Conservation (phyloP, 2,888 invertebrate species). For the Allacma fusca region DNA sequence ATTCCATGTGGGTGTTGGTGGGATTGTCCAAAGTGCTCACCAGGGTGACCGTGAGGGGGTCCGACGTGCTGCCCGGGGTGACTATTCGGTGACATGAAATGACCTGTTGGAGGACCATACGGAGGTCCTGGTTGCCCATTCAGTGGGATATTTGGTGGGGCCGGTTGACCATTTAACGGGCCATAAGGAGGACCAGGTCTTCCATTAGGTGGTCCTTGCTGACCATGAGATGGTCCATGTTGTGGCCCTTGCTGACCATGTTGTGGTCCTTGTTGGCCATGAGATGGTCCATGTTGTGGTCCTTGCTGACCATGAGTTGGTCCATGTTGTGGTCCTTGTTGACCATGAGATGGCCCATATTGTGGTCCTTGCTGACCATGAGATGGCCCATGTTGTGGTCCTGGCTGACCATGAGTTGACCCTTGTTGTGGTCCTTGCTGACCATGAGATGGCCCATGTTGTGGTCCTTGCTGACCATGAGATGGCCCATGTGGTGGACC, state of each 20-base stretch:
- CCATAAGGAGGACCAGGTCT: background rate
- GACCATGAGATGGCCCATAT: too few relatives aligned
- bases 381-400: too few relatives aligned
- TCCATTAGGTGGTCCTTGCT: slow-evolving; percentile 1
- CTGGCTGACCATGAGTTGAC: too few relatives aligned
- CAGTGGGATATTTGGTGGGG: background rate
- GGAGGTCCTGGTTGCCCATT: background rate
- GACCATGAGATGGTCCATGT: background rate
- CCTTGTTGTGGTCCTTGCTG: too few relatives aligned
- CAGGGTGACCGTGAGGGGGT: too few relatives aligned
- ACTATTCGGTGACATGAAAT: too few relatives aligned
- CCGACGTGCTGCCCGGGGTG: too few relatives aligned
- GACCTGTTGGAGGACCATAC: too few relatives aligned
- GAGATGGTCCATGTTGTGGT: background rate
- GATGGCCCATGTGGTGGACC: too few relatives aligned
- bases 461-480: background rate
- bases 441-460: too few relatives aligned
- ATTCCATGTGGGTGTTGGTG: too few relatives aligned
- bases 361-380: background rate
- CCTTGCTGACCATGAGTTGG: background rate
- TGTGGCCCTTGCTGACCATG: background rate
- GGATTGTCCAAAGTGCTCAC: too few relatives aligned
- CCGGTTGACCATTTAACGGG: background rate
- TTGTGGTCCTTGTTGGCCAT: background rate
- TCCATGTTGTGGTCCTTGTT: background rate